Conservation (phyloP, 2,888 invertebrate genomes). For the Pterobdella sp. region DNA sequence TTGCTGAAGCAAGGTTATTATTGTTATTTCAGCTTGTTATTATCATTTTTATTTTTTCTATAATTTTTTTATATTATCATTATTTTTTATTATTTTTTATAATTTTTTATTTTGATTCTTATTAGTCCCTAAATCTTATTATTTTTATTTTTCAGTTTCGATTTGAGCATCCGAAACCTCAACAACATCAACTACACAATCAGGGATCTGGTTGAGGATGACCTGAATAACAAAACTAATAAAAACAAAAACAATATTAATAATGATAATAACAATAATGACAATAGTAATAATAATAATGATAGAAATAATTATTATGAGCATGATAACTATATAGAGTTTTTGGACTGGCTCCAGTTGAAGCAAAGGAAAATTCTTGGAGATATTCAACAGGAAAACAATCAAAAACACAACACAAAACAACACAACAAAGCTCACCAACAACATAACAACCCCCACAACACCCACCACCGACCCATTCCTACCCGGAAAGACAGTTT, state of each 20-base stretch:
- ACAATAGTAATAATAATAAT: background rate
- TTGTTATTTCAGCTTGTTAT: background rate
- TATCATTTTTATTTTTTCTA: too few species aligned
- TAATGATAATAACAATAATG: background rate
- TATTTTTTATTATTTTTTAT: too few species aligned
- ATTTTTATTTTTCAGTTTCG: slow-evolving; percentile 3
- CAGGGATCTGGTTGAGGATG: background rate
- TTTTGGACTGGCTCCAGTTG: too few species aligned
- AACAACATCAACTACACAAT: background rate
- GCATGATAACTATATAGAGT: too few species aligned
- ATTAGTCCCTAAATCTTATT: too few species aligned
- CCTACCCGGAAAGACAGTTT: background rate
- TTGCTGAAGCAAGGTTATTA: background rate
- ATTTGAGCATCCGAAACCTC: background rate
- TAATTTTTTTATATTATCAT: too few species aligned
- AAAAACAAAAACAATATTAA: too few species aligned
- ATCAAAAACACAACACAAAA: background rate
- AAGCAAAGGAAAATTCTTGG: too few species aligned
- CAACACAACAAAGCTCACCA: background rate
- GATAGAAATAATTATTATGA: too few species aligned
- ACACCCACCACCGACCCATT: background rate
- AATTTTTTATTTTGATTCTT: too few species aligned
- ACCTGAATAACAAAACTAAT: background rate
- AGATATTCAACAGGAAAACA: background rate
- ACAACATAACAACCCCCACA: background rate